A percentile compares a stretch with the other conserved stretches of the same genome.
These are phyloP conservation scores for Ciona savignyi DNA, from an alignment of 23 tunicate genomes.

Conservation along the genomic window DNA sequence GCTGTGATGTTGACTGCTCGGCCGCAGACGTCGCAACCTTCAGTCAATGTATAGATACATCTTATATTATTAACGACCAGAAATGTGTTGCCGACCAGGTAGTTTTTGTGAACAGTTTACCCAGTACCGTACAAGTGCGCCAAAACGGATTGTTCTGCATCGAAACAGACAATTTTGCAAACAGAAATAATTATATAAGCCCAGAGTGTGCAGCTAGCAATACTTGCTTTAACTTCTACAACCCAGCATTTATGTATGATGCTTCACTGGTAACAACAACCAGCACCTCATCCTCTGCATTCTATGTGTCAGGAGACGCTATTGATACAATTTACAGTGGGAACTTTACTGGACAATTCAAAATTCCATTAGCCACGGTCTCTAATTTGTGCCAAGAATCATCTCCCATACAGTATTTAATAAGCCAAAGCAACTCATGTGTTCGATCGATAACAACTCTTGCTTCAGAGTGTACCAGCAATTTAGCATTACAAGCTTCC, in stretches of 20 bases:
- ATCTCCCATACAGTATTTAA: conserved; percentile 34
- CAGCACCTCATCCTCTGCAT: conserved; percentile 1
- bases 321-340: conserved; percentile 15
- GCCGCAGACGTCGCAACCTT: conserved; percentile 28
- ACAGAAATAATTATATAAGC: conserved; percentile 24
- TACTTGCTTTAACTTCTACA: conserved; percentile 23
- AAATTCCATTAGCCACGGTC: conserved; percentile 15
- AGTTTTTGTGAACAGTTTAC: conserved; percentile 48
- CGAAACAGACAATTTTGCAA: conserved; percentile 33
- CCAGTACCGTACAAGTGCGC: conserved; percentile 8
- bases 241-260: conserved; percentile 24
- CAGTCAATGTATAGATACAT: conserved; percentile 22
- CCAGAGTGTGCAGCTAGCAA: conserved; percentile 16
- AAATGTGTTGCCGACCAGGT: conserved; percentile 32
- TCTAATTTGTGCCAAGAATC: conserved; percentile 37
- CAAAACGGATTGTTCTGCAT: conserved; percentile 66
- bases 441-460: conserved; percentile 6
- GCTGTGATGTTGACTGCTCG: conserved; percentile 78
- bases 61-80: conserved; percentile 7
- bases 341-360: conserved; percentile 16
- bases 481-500: conserved; percentile 20
- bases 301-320: conserved; percentile 28
- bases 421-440: conserved; percentile 13
- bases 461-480: conserved; percentile 9
- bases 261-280: conserved; percentile 3